These are phyloP conservation scores for Drosophila lutescens DNA, from an alignment of 2,888 invertebrate species.

Conservation along the genomic window DNA sequence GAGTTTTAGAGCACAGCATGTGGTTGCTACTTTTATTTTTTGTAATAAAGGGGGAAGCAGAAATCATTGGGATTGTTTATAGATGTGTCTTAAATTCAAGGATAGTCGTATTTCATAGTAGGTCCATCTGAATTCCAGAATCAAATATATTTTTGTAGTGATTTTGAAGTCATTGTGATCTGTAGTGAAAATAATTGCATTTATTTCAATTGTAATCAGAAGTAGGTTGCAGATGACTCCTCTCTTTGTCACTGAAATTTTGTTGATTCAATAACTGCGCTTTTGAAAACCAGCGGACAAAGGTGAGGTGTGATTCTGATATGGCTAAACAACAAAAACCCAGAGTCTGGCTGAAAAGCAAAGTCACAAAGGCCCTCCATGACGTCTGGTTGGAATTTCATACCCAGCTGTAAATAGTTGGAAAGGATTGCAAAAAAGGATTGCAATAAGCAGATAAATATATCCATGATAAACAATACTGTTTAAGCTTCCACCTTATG, in stretches of 20 bases:
- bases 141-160: too few relatives aligned
- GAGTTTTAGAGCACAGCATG: background rate
- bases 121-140: too few relatives aligned
- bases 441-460: too few relatives aligned
- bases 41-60: too few relatives aligned
- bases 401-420: conserved; percentile 19
- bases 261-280: conserved; percentile 2
- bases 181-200: too few relatives aligned
- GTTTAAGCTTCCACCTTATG: too few relatives aligned
- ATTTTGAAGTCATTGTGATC: too few relatives aligned
- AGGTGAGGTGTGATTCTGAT: conserved; percentile 1
- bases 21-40: too few relatives aligned
- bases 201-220: background rate
- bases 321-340: background rate
- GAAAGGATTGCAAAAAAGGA: background rate
- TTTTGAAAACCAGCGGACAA: background rate
- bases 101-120: too few relatives aligned
- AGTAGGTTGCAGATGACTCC: background rate
- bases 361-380: conserved; percentile 22
- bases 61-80: too few relatives aligned
- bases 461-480: too few relatives aligned
- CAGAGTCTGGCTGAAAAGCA: conserved; percentile 1
- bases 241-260: background rate
- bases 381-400: conserved; percentile 12
- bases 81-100: too few relatives aligned